Evolutionary conservation across 2,113 vertebrate species (phyloP).

Genomic region (Mus spicilegus): DNA sequence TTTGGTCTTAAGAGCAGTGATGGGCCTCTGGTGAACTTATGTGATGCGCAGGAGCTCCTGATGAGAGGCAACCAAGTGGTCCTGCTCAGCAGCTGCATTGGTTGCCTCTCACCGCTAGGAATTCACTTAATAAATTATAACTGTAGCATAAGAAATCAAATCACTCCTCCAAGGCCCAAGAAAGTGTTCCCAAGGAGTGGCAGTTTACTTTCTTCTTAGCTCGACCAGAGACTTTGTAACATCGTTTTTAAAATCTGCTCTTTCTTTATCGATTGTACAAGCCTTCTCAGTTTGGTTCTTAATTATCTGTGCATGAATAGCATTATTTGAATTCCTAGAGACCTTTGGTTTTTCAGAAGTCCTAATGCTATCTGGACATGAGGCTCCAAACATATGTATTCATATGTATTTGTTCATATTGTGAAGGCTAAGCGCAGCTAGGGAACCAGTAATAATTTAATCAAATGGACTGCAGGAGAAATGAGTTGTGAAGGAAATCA

Average conservation of each 20-base stretch:
- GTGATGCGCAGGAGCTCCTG: neutral
- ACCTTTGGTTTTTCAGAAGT: slow-evolving; percentile 48
- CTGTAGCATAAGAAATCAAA: slow-evolving; percentile 26
- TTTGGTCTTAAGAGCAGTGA: slow-evolving; percentile 31
- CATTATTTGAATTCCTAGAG: slow-evolving; percentile 2
- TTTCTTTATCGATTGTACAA: slow-evolving; percentile 37
- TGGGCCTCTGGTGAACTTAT: slow-evolving; percentile 10
- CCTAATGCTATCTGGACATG: neutral
- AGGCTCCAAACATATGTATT: neutral
- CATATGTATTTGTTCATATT: neutral
- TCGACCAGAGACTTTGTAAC: neutral
- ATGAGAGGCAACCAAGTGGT: neutral
- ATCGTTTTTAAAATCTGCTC: neutral
- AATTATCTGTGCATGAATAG: neutral
- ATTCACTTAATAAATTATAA: slow-evolving; percentile 57
- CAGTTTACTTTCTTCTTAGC: neutral
- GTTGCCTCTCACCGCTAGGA: slow-evolving; percentile 4
- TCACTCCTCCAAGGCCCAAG: neutral
- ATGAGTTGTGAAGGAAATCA: slow-evolving; percentile 40
- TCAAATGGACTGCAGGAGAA: neutral
- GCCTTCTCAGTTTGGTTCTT: slow-evolving; percentile 27
- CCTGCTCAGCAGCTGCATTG: neutral
- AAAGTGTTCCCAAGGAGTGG: neutral
- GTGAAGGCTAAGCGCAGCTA: neutral
- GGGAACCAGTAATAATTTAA: slow-evolving; percentile 10